phyloP scores from a whole-genome alignment of 2,797 vertebrate species.

The Sibirionetta formosa region DNA sequence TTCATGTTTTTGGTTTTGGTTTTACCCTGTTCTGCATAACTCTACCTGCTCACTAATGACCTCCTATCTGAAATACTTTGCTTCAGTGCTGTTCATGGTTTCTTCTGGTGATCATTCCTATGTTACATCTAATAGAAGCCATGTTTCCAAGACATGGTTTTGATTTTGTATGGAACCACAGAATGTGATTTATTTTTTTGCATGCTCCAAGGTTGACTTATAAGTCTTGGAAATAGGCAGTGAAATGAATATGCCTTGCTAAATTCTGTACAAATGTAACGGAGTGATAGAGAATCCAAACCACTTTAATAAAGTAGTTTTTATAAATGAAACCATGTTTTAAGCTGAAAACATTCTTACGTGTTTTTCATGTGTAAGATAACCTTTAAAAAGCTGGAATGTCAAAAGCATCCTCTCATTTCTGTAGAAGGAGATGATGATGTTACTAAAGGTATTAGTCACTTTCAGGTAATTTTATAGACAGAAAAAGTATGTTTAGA shows the following conservation, averaged over 20 bases:
- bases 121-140: not conserved
- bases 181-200: not conserved
- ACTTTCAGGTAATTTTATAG: not conserved
- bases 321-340: not conserved
- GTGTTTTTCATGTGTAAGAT: not conserved
- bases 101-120: not conserved
- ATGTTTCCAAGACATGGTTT: rapidly evolving
- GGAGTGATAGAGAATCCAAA: not conserved
- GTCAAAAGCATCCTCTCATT: not conserved
- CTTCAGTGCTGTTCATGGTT: not conserved
- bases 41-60: not conserved
- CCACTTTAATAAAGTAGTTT: not conserved
- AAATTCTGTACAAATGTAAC: not conserved
- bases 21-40: not conserved
- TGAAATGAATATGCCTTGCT: not conserved
- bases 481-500: not conserved
- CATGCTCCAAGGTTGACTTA: not conserved
- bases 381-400: not conserved
- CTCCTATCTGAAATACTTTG: not conserved
- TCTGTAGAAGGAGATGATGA: not conserved
- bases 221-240: not conserved
- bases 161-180: not conserved
- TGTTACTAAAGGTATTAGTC: not conserved
- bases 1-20: not conserved
- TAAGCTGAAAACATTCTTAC: not conserved